Conservation (phyloP, 2,888 invertebrate genomes). For the Ethmia dodecea region DNA sequence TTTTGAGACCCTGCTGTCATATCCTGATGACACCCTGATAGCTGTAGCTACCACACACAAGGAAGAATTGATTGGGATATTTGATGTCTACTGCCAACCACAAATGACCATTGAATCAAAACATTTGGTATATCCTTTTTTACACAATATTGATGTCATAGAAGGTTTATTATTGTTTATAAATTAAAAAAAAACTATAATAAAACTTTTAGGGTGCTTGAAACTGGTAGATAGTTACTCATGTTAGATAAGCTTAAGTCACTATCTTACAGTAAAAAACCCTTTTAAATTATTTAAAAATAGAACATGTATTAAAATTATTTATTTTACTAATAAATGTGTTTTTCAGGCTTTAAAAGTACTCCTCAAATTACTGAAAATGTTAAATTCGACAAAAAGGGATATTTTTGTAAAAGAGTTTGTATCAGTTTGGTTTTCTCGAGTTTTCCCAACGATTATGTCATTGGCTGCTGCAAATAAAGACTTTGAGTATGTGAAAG, state of each 20-base stretch:
- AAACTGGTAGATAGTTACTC: too few relatives aligned
- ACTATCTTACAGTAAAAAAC: too few relatives aligned
- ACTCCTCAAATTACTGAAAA: slow-evolving; percentile 42
- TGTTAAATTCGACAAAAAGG: slow-evolving; percentile 42
- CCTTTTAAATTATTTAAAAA: too few relatives aligned
- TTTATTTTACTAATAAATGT: slow-evolving; percentile 1
- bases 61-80: too few relatives aligned
- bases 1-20: slow-evolving; percentile 40
- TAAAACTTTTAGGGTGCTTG: too few relatives aligned
- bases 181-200: too few relatives aligned
- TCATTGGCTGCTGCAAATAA: background rate
- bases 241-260: too few relatives aligned
- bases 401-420: slow-evolving; percentile 40
- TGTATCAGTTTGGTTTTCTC: background rate
- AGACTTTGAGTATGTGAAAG: slow-evolving; percentile 27
- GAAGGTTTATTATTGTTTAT: too few relatives aligned
- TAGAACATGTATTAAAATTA: slow-evolving; percentile 12
- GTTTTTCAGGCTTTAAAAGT: slow-evolving; percentile 36
- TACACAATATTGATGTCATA: too few relatives aligned
- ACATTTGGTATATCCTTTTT: too few relatives aligned
- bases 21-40: slow-evolving; percentile 36
- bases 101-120: too few relatives aligned
- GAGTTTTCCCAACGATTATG: background rate
- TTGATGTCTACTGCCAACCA: too few relatives aligned
- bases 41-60: slow-evolving; percentile 25